phyloP scores from a whole-genome alignment of 2,797 vertebrate species.

The Catharus ustulatus region DNA sequence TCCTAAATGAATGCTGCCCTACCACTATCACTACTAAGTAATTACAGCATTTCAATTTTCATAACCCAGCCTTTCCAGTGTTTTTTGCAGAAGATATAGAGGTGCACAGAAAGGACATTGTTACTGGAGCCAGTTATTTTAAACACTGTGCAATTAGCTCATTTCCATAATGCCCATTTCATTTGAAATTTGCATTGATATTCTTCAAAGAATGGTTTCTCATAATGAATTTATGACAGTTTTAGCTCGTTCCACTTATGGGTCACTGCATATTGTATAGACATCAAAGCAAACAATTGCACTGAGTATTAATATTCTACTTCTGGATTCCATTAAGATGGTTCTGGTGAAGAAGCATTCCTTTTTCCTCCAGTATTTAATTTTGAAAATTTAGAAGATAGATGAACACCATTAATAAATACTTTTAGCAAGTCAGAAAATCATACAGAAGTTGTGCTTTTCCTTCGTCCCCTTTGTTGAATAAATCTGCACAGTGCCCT shows the following conservation, averaged over 20 bases:
- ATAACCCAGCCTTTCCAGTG: neutral
- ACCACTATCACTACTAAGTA: neutral
- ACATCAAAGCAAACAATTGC: conserved; percentile 46
- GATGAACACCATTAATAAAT: neutral
- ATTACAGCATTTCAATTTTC: neutral
- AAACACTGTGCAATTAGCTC: neutral
- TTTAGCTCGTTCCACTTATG: conserved; percentile 8
- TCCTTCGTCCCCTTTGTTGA: neutral
- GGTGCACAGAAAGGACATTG: neutral
- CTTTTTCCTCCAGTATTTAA: conserved; percentile 1
- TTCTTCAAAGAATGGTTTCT: conserved; percentile 43
- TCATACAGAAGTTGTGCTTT: neutral
- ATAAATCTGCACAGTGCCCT: neutral
- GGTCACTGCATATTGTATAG: conserved; percentile 41
- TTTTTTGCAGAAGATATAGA: neutral
- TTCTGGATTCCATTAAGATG: neutral
- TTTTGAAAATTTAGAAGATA: neutral
- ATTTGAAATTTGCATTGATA: conserved; percentile 16
- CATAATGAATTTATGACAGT: conserved; percentile 53
- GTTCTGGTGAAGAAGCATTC: neutral
- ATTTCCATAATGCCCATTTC: conserved; percentile 13
- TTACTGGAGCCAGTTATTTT: conserved; percentile 23
- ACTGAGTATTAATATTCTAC: conserved; percentile 20
- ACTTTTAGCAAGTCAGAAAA: neutral
- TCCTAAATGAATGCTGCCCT: neutral